phyloP scores from a whole-genome alignment of 2,888 invertebrate species.

The Tineola bisselliella region DNA sequence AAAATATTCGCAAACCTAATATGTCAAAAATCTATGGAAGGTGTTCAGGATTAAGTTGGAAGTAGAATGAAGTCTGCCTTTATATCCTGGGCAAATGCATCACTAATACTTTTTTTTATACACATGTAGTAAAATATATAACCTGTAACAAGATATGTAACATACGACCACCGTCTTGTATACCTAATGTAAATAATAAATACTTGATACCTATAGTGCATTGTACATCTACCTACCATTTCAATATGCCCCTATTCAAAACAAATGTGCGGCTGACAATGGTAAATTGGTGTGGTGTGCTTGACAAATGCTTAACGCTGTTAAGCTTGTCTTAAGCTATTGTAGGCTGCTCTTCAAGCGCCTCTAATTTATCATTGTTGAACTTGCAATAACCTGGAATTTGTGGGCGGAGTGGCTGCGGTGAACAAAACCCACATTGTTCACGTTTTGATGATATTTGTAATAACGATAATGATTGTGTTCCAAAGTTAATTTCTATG shows the following conservation, averaged over 20 bases:
- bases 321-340: slow-evolving; percentile 56
- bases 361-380: slow-evolving; percentile 47
- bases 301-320: slow-evolving; percentile 49
- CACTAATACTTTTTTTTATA: too few relatives aligned
- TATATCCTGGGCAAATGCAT: too few relatives aligned
- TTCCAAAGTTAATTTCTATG: not conserved
- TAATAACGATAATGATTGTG: not conserved
- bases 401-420: slow-evolving; percentile 2
- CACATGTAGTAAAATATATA: too few relatives aligned
- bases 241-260: slow-evolving; percentile 22
- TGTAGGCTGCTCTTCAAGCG: slow-evolving; percentile 42
- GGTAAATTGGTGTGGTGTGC: slow-evolving; percentile 51
- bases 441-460: not conserved
- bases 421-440: not conserved
- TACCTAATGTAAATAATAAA: too few relatives aligned
- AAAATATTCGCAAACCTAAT: too few relatives aligned
- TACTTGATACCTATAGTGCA: not conserved
- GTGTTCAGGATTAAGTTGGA: too few relatives aligned
- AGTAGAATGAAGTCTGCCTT: too few relatives aligned
- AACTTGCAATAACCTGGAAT: not conserved
- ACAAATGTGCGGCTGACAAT: slow-evolving; percentile 63
- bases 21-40: too few relatives aligned
- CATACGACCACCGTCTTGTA: too few relatives aligned
- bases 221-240: not conserved
- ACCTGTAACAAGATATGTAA: too few relatives aligned